These are phyloP conservation scores for Diabrotica undecimpunctata DNA, from an alignment of 1,140 invertebrate species.

Conservation along the genomic window DNA sequence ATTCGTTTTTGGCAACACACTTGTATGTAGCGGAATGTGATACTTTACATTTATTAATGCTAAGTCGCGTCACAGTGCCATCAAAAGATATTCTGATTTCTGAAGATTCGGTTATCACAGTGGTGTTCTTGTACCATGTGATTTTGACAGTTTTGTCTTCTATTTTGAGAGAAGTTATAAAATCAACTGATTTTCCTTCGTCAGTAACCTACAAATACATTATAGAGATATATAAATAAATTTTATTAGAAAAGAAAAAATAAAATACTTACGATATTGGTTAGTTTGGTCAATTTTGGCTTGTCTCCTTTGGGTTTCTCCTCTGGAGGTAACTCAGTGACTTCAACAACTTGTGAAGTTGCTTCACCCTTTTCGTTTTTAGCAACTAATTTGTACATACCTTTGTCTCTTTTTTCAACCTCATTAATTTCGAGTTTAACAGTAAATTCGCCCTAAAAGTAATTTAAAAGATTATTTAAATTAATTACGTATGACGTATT, in stretches of 20 bases:
- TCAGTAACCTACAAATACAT: conserved; percentile 57
- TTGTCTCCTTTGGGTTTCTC: conserved; percentile 64
- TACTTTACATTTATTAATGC: conserved; percentile 64
- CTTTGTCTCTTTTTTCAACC: conserved; percentile 74
- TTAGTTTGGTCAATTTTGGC: conserved; percentile 69
- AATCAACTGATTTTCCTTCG: conserved; percentile 76
- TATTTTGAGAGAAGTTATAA: conserved; percentile 67
- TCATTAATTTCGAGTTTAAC: conserved; percentile 84
- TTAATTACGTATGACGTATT: not conserved
- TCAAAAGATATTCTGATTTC: conserved; percentile 73
- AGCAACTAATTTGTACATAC: conserved; percentile 84
- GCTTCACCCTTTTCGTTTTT: conserved; percentile 93
- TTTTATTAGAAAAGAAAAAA: no score
- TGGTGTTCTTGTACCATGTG: conserved; percentile 82
- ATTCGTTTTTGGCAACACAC: conserved; percentile 77
- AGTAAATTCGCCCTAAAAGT: conserved; percentile 73
- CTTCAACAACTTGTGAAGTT: conserved; percentile 82
- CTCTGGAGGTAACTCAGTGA: conserved; percentile 75
- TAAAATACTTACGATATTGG: conserved; percentile 61
- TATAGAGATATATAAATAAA: not conserved
- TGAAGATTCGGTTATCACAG: conserved; percentile 65
- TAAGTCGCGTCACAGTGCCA: conserved; percentile 72
- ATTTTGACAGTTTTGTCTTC: conserved; percentile 74
- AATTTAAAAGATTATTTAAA: not conserved
- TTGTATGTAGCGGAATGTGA: conserved; percentile 74